Evolutionary conservation across 2,888 invertebrate genomes (phyloP), one percentile per base, ranked within the genome.

Genomic region (Tanaodytes sp.): DNA sequence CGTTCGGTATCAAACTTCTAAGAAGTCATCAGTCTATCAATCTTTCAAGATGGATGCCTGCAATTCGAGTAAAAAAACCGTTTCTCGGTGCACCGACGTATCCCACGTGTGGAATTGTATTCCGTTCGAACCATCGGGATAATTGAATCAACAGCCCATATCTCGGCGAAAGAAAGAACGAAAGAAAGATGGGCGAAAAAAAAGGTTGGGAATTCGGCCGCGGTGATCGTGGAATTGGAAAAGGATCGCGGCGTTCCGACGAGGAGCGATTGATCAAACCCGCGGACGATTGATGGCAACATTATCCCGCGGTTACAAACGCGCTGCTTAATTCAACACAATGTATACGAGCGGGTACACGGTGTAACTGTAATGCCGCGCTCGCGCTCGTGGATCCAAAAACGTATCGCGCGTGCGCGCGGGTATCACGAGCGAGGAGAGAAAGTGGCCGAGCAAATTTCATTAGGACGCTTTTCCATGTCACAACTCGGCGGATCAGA

Each of bases 361-460:
- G 6, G 40, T 57, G 43, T 65, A 65, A 58, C 59, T 52, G 63
- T 27, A 15, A 43, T 43, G n/a, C n/a, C n/a, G n/a, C n/a, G n/a
- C n/a, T n/a, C n/a, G n/a, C n/a, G 36, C 55, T 43, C 33, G 3
- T 18, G 11, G 52, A 48, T 59, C 58, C 65, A 51, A 59, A 62
- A 62, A 54, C 45, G 66, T 61, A 27, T n/a, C 36, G n/a, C n/a
- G n/a, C n/a, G n/a, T n/a, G n/a, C 9, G n/a, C 40, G 48, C 18
- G n/a, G n/a, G n/a, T 51, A 55, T 61, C 49, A 61, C 59, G 59
- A 59, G 45, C 51, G 27, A 19, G 15, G 62, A 52, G 70, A 70
- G 65, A 70, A 65, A 65, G 70, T 62, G 61, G 45, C 57, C 20
- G 59, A 65, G 43, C 65, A 62, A 70, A 70, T 70, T 71, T 66